Conservation (phyloP, 2,113 vertebrate genomes). For the Bombycilla garrulus region DNA sequence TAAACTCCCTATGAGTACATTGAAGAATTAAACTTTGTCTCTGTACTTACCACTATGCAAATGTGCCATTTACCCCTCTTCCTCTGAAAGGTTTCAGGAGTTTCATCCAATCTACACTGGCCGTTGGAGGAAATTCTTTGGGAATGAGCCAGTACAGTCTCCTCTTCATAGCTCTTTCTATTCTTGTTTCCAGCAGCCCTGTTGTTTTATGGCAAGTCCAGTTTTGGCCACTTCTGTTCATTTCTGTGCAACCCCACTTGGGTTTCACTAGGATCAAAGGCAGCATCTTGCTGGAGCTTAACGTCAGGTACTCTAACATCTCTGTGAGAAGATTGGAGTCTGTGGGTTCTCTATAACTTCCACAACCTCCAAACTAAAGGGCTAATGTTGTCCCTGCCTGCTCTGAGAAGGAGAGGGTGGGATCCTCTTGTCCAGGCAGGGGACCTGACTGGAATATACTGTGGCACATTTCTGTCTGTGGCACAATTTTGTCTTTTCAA, state of each 20-base stretch:
- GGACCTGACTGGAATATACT: background rate
- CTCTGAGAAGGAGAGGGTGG: background rate
- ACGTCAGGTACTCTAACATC: background rate
- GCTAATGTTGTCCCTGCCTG: background rate
- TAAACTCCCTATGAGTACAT: accelerated
- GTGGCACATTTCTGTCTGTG: background rate
- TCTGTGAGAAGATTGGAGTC: background rate
- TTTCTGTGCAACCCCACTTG: accelerated
- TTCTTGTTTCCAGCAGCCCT: background rate
- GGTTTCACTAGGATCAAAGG: background rate
- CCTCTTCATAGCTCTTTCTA: background rate
- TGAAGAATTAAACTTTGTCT: background rate
- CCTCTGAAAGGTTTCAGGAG: background rate
- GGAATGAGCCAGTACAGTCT: background rate
- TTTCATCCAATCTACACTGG: background rate
- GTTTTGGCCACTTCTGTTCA: background rate
- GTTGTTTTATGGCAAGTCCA: background rate
- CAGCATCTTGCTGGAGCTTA: background rate
- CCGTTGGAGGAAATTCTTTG: background rate
- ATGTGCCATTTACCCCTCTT: background rate
- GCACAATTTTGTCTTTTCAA: background rate
- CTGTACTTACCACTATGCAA: background rate
- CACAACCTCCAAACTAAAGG: background rate
- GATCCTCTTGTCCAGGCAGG: background rate
- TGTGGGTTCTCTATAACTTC: background rate